Conservation (phyloP, 2,797 vertebrate species). For the Hephaestus fuliginosus region DNA sequence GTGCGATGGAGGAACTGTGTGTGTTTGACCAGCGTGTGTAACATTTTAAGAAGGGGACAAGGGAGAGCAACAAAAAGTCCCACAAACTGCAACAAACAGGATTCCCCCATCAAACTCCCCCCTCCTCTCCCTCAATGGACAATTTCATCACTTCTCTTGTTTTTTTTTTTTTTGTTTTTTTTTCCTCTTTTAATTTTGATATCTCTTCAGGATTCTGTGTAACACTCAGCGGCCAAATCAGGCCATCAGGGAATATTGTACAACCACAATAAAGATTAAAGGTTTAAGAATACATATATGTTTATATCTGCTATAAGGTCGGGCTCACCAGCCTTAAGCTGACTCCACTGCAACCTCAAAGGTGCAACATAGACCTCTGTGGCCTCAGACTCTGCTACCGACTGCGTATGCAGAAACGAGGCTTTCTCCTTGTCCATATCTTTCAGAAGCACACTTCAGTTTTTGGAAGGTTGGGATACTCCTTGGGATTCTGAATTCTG, state of each 20-base stretch:
- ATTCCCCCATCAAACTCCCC: constrained; percentile 90
- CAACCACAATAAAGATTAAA: constrained; percentile 89
- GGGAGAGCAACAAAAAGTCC: constrained; percentile 76
- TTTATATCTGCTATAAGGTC: constrained; percentile 84
- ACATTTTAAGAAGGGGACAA: constrained; percentile 85
- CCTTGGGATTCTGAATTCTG: constrained; percentile 61
- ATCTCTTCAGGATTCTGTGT: constrained; percentile 90
- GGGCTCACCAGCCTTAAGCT: constrained; percentile 59
- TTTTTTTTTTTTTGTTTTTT: constrained; percentile 33
- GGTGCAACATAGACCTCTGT: constrained; percentile 82
- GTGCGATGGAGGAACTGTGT: constrained; percentile 83
- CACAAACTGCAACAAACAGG: constrained; percentile 83
- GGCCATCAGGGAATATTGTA: constrained; percentile 94
- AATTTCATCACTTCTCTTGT: constrained; percentile 81
- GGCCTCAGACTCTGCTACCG: constrained; percentile 66
- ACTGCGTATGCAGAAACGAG: constrained; percentile 51
- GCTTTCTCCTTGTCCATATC: constrained; percentile 62
- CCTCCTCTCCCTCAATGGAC: constrained; percentile 88
- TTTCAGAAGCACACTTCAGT: constrained; percentile 79
- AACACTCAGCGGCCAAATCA: constrained; percentile 92
- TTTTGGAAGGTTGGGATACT: constrained; percentile 71
- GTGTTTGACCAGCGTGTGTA: constrained; percentile 87
- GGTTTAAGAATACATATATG: constrained; percentile 85
- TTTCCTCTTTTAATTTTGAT: constrained; percentile 73
- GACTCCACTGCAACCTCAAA: constrained; percentile 80